Conservation (phyloP, 2,888 invertebrate genomes). For the Caenorhabditis japonica region DNA sequence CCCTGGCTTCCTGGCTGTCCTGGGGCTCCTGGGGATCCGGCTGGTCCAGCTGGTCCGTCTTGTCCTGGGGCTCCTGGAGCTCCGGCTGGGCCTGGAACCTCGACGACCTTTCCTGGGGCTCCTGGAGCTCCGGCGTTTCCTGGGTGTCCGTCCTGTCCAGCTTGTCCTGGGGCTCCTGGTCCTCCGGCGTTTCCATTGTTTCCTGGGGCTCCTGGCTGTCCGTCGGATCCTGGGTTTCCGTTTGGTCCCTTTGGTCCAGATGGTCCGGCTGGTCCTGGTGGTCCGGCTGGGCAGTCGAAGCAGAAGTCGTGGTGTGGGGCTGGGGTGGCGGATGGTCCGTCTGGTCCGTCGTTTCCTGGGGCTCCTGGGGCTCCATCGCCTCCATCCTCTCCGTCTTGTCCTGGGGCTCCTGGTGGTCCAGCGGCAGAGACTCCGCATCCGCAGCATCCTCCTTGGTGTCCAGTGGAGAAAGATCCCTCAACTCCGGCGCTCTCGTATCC, state of each 20-base stretch:
- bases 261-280: conserved; percentile 65
- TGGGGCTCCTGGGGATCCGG: conserved; percentile 61
- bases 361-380: conserved; percentile 64
- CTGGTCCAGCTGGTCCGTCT: conserved; percentile 64
- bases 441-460: conserved; percentile 63
- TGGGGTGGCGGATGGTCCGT: conserved; percentile 68
- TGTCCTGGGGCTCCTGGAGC: conserved; percentile 54
- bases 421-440: conserved; percentile 64
- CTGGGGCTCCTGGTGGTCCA: conserved; percentile 66
- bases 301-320: conserved; percentile 66
- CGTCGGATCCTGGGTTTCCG: conserved; percentile 65
- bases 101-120: conserved; percentile 63
- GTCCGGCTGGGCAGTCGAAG: conserved; percentile 69
- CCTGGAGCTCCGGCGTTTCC: conserved; percentile 67
- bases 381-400: conserved; percentile 63
- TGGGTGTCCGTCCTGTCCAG: conserved; percentile 65
- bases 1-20: conserved; percentile 60
- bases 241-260: conserved; percentile 68
- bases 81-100: conserved; percentile 58
- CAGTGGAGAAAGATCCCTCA: conserved; percentile 43
- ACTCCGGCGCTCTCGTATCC: conserved; percentile 61
- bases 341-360: conserved; percentile 69
- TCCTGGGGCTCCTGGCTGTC: conserved; percentile 65
- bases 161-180: conserved; percentile 65
- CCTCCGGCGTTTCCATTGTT: conserved; percentile 61